A percentile compares a stretch with the other conserved stretches of the same genome.
These are phyloP conservation scores for Protula sp. DNA, from an alignment of 2,888 invertebrate genomes.

Conservation along the genomic window DNA sequence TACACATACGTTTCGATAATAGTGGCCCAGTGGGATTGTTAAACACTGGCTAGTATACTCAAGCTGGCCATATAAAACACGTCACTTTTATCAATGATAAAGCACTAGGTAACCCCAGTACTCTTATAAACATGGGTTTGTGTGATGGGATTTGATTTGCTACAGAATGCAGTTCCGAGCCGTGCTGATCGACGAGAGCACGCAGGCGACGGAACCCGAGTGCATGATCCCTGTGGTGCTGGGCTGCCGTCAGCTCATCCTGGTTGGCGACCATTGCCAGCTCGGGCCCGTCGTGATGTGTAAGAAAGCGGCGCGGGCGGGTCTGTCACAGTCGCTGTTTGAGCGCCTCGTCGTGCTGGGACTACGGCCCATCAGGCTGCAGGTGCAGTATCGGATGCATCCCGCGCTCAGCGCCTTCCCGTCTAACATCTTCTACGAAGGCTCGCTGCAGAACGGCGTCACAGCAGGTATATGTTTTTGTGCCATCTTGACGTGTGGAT, in stretches of 20 bases:
- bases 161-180: constrained; percentile 89
- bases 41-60: too few species aligned
- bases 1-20: too few species aligned
- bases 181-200: constrained; percentile 93
- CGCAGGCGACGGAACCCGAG: constrained; percentile 91
- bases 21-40: too few species aligned
- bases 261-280: constrained; percentile 99
- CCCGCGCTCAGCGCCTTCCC: constrained; percentile 96
- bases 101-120: too few species aligned
- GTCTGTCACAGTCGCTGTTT: constrained; percentile 93
- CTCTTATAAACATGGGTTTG: too few species aligned
- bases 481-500: too few species aligned
- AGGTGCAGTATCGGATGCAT: constrained; percentile 97
- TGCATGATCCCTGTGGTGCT: constrained; percentile 99
- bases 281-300: constrained; percentile 99
- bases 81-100: too few species aligned
- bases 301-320: constrained; percentile 95
- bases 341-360: constrained; percentile 95
- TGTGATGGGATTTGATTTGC: too few species aligned
- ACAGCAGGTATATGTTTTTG: constrained; percentile 66
- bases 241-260: constrained; percentile 90
- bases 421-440: constrained; percentile 98
- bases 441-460: constrained; percentile 97
- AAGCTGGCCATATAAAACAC: too few species aligned
- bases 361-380: constrained; percentile 91